These are phyloP conservation scores for Andinoacara biseriatus DNA, from an alignment of 2,113 vertebrate species.

Conservation along the genomic window DNA sequence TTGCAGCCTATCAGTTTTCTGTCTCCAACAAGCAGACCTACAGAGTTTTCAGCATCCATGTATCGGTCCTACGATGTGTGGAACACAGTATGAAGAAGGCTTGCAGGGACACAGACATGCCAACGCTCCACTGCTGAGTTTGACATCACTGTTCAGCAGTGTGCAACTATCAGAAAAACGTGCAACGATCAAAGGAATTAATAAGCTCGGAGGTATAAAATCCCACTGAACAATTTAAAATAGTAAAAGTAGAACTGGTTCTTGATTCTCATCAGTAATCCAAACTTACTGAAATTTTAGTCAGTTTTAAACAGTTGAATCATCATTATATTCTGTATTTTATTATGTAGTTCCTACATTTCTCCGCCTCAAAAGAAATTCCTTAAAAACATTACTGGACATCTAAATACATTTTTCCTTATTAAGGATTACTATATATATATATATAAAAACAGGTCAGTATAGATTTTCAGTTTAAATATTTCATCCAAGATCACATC, in stretches of 20 bases:
- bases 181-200: neutral
- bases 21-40: neutral
- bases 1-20: neutral
- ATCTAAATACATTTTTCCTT: too few species aligned
- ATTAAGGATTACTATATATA: too few species aligned
- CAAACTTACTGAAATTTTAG: neutral
- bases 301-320: neutral
- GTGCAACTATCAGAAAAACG: neutral
- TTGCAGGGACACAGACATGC: neutral
- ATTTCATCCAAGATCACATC: accelerated
- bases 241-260: neutral
- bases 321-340: neutral
- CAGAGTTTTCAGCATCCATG: neutral
- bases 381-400: too few species aligned
- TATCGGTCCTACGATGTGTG: neutral
- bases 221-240: neutral
- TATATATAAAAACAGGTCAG: too few species aligned
- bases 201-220: neutral
- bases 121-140: neutral
- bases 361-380: too few species aligned
- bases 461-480: neutral
- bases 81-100: neutral
- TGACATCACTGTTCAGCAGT: neutral
- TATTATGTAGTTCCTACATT: neutral
- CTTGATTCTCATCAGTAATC: neutral